Percentiles rank a stretch among this genome's conserved stretches.
phyloP scores from a whole-genome alignment of 2,113 vertebrate species.

The Psilopsiagon aymara region DNA sequence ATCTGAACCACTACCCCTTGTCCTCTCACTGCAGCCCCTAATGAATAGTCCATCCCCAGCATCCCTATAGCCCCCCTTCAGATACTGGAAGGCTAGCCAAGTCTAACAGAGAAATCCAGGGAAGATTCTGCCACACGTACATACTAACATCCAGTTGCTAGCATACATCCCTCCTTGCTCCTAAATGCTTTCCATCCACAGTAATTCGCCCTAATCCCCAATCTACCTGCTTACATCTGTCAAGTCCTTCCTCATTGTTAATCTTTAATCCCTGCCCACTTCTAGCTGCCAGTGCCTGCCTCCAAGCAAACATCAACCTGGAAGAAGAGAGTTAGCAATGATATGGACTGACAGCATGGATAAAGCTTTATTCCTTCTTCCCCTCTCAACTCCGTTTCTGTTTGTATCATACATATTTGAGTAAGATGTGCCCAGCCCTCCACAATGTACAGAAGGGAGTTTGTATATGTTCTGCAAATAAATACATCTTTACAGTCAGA shows the following conservation, averaged over 20 bases:
- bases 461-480: not conserved
- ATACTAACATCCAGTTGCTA: not conserved
- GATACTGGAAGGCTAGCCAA: not conserved
- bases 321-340: not conserved
- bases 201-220: slow-evolving; percentile 24
- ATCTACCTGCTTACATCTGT: slow-evolving; percentile 30
- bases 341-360: not conserved
- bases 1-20: too few species aligned
- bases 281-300: not conserved
- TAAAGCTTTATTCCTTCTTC: not conserved
- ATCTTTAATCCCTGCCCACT: slow-evolving; percentile 26
- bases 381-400: not conserved
- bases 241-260: not conserved
- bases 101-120: not conserved
- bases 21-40: too few species aligned
- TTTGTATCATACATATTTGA: not conserved
- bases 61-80: too few species aligned
- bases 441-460: not conserved
- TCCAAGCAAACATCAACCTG: not conserved
- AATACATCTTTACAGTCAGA: not conserved
- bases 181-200: not conserved
- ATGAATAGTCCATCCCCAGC: too few species aligned
- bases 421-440: not conserved
- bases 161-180: not conserved
- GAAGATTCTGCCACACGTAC: not conserved